phyloP scores from a whole-genome alignment of 2,888 invertebrate genomes.

The Epirrhoe alternata region DNA sequence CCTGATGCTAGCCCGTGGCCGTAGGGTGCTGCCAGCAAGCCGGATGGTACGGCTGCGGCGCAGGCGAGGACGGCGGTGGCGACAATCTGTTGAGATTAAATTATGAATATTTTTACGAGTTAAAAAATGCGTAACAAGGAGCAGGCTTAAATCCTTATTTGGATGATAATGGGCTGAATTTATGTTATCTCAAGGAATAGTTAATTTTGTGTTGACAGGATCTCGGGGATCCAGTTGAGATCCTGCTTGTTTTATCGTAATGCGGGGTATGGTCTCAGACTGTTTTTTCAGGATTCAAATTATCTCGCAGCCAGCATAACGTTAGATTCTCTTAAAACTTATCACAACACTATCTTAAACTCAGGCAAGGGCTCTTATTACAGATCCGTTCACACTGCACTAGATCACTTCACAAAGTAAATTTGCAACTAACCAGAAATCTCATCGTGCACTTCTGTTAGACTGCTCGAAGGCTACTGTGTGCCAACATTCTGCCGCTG shows the following conservation, averaged over 20 bases:
- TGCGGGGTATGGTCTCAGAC: no score
- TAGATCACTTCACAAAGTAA: conserved; percentile 12
- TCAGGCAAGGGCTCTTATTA: background rate
- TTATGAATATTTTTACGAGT: conserved; percentile 4
- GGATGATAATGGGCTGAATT: no score
- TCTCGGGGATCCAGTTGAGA: no score
- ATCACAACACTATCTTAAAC: background rate
- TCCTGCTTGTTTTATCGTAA: no score
- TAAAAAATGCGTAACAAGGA: no score
- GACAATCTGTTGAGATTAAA: conserved; percentile 76
- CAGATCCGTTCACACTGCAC: background rate
- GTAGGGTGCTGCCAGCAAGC: conserved; percentile 70
- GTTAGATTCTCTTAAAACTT: background rate
- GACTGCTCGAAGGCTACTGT: conserved; percentile 85
- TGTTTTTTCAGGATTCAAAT: no score
- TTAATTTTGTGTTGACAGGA: no score
- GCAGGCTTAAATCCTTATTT: no score
- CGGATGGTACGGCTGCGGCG: conserved; percentile 77
- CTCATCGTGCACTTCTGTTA: conserved; percentile 84
- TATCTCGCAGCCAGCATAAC: no score
- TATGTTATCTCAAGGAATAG: no score
- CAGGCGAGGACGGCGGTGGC: conserved; percentile 81
- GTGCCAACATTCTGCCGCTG: conserved; percentile 73
- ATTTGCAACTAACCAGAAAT: conserved; percentile 76
- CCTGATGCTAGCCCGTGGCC: conserved; percentile 45